Evolutionary conservation across 1,140 invertebrate species (phyloP), one percentile per base, ranked within the genome.

Genomic region (Harpegnathos saltator): DNA sequence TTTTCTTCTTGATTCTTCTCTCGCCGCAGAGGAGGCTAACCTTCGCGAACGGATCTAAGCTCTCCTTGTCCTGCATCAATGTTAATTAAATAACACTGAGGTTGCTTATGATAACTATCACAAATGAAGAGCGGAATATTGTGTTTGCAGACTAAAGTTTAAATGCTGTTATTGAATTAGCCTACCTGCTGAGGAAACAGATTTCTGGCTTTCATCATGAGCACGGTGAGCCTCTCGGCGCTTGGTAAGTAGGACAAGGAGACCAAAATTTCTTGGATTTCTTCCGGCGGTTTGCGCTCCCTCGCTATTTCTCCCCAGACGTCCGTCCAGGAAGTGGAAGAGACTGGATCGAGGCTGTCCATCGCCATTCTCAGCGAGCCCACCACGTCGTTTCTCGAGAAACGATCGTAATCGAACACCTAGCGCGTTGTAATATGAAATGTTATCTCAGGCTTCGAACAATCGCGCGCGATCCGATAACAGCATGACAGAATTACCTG

Each of bases 1-100:
- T 98, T 95, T 99, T 98, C 95, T 99, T 99, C 93, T 99, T 99
- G n/a, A 97, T 95, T 73, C 96, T 95, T 89, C 97, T 97, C 26
- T 97, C 97, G 87, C 98, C 98, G 75, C 97, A 97, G 61, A 98
- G 95, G 17, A 98, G 93, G 93, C 97, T 98, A 50, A 98, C 97
- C 95, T 99, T 99, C 1, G 98, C 98, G 91, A 97, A 98, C 4
- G 98, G 97, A 95, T 98, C 98, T 95, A 94, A 85, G 3, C 86
- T 93, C 29, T 92, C 91, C 71, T 93, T 93, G 11, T 93, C 91
- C 88, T 93, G 50, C 9, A 11, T n/a, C 54, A 9, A 44, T 1
- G 82, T 33, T 65, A 75, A 62, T 63, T 14, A 54, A 48, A 63
- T 44, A 24, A 38, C 58, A 38, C 71, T 80, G 17, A 48, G 1